A percentile compares a stretch with the other conserved stretches of the same genome.
Evolutionary conservation across 2,888 invertebrate genomes (phyloP).

Genomic region (Eilema sororculum): DNA sequence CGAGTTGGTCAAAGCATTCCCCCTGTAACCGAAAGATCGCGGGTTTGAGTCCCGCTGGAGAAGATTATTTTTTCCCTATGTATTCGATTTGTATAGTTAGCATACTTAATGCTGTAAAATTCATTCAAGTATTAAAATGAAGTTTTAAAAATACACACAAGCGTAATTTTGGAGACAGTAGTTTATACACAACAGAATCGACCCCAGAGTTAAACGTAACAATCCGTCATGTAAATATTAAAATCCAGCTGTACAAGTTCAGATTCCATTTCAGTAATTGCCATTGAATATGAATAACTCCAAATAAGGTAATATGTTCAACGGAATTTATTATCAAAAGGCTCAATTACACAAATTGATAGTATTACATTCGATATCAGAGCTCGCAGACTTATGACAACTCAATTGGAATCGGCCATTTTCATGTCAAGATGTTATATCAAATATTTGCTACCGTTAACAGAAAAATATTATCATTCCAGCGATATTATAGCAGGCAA

Average conservation of each 20-base stretch:
- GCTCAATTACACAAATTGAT: conserved; percentile 39
- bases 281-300: conserved; percentile 5
- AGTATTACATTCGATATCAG: conserved; percentile 35
- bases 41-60: too few species aligned
- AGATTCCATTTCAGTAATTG: conserved; percentile 7
- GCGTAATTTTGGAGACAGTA: background rate
- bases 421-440: conserved; percentile 28
- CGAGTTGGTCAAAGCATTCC: too few species aligned
- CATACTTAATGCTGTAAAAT: too few species aligned
- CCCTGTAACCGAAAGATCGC: too few species aligned
- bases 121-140: too few species aligned
- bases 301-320: conserved; percentile 1
- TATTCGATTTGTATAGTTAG: too few species aligned
- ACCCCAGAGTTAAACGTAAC: background rate
- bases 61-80: too few species aligned
- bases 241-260: background rate
- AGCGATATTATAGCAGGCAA: background rate
- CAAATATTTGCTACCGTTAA: conserved; percentile 25
- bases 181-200: background rate
- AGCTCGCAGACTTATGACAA: conserved; percentile 34
- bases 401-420: conserved; percentile 35
- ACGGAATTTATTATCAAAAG: conserved; percentile 35
- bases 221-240: background rate
- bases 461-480: conserved; percentile 23
- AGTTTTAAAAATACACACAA: background rate